Evolutionary conservation across 2,888 invertebrate genomes (phyloP), one percentile per base, ranked within the genome.

Genomic region (Stratiomys singularior): DNA sequence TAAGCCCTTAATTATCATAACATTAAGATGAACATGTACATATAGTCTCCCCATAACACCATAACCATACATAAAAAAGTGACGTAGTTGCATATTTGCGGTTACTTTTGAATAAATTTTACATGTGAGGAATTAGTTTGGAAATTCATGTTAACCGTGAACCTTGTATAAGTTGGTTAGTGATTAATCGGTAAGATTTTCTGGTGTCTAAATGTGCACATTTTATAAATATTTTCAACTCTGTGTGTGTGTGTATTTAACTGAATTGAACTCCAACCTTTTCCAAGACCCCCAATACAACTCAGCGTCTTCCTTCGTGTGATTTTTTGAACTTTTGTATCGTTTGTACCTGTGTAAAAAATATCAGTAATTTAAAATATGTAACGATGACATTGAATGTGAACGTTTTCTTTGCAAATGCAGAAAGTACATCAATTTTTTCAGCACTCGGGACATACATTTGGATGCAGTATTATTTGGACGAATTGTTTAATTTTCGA

Each of bases 281-380:
- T 81, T 18, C 79, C 77, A 64, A 80, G 78, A 76, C 81, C 81
- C 77, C 82, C 82, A 72, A 82, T 80, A 80, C 82, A 82, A 80
- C 78, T 81, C 58, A 82, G 79, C 76, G 82, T 79, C 76, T 81
- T 81, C 74, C 79, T 80, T 78, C 81, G 78, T 71, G 77, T 66
- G 76, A 64, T 56, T 74, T 77, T 77, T 71, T 69, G 72, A 18
- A 69, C 58, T 71, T 60, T 77, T 46, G 67, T 58, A 77, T 69
- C 28, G 69, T 69, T 67, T 37, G 66, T 56, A 76, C 67, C 76
- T 76, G 76, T 58, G 9, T 58, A 67, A 76, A 52, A 67, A 67
- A 67, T 18, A 52, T 52, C 3, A 52, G 52, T 18, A 4, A n/a
- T 13, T 52, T 52, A n/a, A n/a, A 52, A 9, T 52, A 52, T 52